Conservation (phyloP, 2,113 vertebrate genomes). For the Theristicus caerulescens region DNA sequence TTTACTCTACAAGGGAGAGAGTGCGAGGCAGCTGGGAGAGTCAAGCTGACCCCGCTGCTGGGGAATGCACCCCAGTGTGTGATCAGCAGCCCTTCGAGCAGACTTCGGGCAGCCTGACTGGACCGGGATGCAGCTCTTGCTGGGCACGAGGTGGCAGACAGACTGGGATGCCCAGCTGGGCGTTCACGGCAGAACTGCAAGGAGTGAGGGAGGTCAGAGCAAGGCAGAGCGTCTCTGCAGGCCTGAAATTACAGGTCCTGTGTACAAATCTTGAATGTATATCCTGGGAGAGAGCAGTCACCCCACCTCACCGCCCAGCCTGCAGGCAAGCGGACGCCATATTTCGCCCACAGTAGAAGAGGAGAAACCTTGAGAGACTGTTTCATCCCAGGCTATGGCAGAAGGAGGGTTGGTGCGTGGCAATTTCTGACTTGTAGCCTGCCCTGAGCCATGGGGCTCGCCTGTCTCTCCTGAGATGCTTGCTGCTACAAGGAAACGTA, state of each 20-base stretch:
- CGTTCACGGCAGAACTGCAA: rapidly evolving
- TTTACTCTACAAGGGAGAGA: too few species aligned
- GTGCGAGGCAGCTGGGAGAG: not conserved
- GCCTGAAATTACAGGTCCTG: not conserved
- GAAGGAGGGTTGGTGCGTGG: not conserved
- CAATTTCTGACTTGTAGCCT: not conserved
- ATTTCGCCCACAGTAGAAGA: rapidly evolving
- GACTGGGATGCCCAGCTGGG: too few species aligned
- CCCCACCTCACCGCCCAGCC: not conserved
- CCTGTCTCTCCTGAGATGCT: not conserved
- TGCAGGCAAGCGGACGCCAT: rapidly evolving
- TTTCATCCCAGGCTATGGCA: not conserved
- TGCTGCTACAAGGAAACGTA: not conserved
- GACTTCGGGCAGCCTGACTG: rapidly evolving
- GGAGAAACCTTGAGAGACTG: not conserved
- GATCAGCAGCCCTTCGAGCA: not conserved
- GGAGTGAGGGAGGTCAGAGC: not conserved
- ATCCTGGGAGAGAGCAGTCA: not conserved
- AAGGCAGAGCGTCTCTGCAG: not conserved
- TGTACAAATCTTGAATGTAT: too few species aligned
- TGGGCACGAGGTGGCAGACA: rapidly evolving
- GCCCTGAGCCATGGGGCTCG: not conserved
- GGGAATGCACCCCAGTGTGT: rapidly evolving
- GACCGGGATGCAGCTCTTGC: rapidly evolving
- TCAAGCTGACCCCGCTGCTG: too few species aligned